Base-by-base conservation (phyloP, 2,888 invertebrate genomes). In the Tipula vernalis region DNA sequence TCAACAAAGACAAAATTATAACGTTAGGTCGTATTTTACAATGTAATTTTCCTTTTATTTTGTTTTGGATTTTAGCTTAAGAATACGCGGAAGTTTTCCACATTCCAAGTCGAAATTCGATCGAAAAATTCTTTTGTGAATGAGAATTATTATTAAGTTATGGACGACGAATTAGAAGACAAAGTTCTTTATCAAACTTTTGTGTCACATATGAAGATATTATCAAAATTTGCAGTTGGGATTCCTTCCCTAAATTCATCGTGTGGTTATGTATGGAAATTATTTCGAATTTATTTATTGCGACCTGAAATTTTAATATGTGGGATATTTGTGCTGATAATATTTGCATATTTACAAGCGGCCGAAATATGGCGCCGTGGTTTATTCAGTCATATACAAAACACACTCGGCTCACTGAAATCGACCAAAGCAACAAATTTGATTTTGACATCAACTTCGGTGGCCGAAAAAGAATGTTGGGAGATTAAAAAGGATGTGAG, bases 81-180 rank as follows among this genome's bases (percentile, higher is more conserved):
- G 71, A 71, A 71, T 10, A 71, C 71, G 28, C 18, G 71, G 71
- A 71, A 71, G 71, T 28, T 71, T 71, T 71, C 71, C 71, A 71
- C 28, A 71, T 71, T 71, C 8, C 71, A 28, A 71, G 71, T 71
- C 71, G 71, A 71, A 71, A 71, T 71, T 71, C n/a, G 6, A 3
- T 10, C 71, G 13, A 71, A 71, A 28, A 71, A 71, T 28, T 71
- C 28, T 71, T 28, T 71, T 71, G 71, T 71, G 71, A 71, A 71
- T 71, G 71, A 28, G 5, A 18, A 71, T 71, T 71, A 10, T 71
- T 28, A 28, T 28, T 71, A 71, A 84, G 41, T 84, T 84, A 97
- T 97, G 97, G 97, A 97, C 94, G 97, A 97, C 95, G 97, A 97
- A 93, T 93, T 97, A 90, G 97, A 97, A 92, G 97, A 97, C 90